phyloP scores from a whole-genome alignment of 64 coral and sea anemone species.

The Porites australiensis region DNA sequence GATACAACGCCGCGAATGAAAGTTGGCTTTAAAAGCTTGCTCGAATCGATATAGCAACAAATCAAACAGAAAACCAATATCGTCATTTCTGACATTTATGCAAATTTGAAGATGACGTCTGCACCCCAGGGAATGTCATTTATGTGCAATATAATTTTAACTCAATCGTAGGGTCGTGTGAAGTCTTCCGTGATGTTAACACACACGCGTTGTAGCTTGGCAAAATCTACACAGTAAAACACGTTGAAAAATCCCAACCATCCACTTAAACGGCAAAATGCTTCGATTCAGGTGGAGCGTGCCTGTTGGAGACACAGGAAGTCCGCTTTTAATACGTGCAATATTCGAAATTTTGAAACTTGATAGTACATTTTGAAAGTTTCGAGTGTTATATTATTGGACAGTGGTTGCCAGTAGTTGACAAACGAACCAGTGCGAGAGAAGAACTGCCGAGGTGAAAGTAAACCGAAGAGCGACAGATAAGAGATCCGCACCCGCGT shows the following conservation, averaged over 20 bases:
- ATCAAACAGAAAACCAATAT: background rate
- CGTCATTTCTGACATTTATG: background rate
- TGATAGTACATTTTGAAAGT: constrained; percentile 14
- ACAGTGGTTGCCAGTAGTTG: background rate
- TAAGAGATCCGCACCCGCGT: constrained; percentile 5
- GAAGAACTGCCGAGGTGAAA: background rate
- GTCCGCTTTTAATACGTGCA: background rate
- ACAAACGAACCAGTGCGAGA: background rate
- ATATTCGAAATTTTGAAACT: constrained; percentile 21
- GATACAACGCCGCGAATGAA: background rate
- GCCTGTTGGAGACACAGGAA: background rate
- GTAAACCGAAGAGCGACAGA: constrained; percentile 14
- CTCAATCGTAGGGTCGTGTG: background rate
- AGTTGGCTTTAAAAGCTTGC: background rate
- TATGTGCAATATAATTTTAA: constrained; percentile 1
- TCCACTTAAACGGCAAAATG: background rate
- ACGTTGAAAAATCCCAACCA: background rate
- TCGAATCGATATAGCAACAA: background rate
- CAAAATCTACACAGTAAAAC: background rate
- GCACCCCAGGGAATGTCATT: constrained; percentile 23
- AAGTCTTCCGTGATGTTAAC: background rate
- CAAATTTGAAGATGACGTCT: constrained; percentile 8
- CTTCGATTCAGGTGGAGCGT: background rate
- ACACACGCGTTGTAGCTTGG: background rate
- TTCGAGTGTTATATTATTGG: background rate